Conservation (phyloP, 2,888 invertebrate species). For the Aquatica leii region DNA sequence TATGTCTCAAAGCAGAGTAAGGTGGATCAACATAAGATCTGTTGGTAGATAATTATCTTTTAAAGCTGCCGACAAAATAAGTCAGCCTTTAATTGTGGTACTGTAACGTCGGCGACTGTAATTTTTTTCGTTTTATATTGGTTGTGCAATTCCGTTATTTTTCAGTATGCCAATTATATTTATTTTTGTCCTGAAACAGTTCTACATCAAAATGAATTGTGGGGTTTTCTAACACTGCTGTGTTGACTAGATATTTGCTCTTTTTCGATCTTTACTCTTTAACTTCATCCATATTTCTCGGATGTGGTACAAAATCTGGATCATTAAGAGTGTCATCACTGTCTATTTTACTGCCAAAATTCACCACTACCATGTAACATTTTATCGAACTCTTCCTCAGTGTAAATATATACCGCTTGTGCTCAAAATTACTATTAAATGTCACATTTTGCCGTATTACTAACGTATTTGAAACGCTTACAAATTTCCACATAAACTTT, state of each 20-base stretch:
- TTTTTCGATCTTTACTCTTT: background rate
- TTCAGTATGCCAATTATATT: conserved; percentile 2
- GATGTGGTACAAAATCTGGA: conserved; percentile 3
- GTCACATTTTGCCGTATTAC: too few relatives aligned
- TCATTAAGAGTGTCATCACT: background rate
- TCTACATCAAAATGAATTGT: background rate
- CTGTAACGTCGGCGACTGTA: conserved; percentile 3
- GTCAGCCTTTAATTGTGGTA: background rate
- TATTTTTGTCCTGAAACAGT: background rate
- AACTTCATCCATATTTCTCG: background rate
- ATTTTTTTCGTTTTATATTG: too few relatives aligned
- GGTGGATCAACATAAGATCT: conserved; percentile 5
- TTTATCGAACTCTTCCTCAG: too few relatives aligned
- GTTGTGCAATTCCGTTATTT: background rate
- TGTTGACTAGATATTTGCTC: background rate
- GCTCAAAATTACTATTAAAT: too few relatives aligned
- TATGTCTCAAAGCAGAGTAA: conserved; percentile 2
- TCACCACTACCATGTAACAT: too few relatives aligned
- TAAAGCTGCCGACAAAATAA: background rate
- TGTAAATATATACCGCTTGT: too few relatives aligned
- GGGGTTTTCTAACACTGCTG: background rate
- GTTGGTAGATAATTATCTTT: background rate
- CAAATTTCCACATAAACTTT: too few relatives aligned
- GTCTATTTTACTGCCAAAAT: too few relatives aligned
- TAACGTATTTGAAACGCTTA: too few relatives aligned